A percentile compares a stretch with the other conserved stretches of the same genome.
Evolutionary conservation across 2,888 invertebrate species (phyloP).

Genomic region (Notocelia uddmanniana): DNA sequence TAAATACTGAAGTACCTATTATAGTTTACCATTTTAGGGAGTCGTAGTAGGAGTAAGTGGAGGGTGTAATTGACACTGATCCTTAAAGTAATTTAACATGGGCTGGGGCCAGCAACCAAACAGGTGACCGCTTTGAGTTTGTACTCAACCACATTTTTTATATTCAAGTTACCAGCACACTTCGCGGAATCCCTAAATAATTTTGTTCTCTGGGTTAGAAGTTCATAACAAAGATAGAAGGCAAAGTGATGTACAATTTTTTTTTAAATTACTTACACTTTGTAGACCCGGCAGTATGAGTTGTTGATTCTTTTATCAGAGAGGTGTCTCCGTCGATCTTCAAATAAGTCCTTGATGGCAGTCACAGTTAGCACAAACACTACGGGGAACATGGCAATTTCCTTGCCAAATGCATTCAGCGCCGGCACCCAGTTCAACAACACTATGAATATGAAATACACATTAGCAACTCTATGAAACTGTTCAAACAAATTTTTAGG

Average conservation of each 20-base stretch:
- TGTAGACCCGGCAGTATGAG: conserved; percentile 95
- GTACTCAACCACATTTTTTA: too few species aligned
- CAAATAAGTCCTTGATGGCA: conserved; percentile 97
- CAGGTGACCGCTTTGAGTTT: too few species aligned
- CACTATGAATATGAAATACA: conserved; percentile 99
- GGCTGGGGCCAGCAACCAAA: too few species aligned
- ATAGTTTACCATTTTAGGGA: too few species aligned
- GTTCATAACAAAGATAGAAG: not conserved
- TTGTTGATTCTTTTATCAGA: conserved; percentile 98
- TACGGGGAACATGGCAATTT: conserved; percentile 97
- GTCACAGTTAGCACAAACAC: conserved; percentile 97
- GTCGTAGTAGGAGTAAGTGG: too few species aligned
- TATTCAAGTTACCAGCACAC: too few species aligned
- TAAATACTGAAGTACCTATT: too few species aligned
- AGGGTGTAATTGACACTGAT: too few species aligned
- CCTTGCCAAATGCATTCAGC: conserved; percentile 97
- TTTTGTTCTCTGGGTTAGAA: not conserved
- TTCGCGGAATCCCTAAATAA: too few species aligned
- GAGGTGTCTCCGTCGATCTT: conserved; percentile 94
- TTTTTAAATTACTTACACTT: conserved; percentile 87
- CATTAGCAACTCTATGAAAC: conserved; percentile 98
- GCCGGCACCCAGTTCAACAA: conserved; percentile 98
- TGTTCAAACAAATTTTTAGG: conserved; percentile 98
- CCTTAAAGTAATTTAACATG: too few species aligned
- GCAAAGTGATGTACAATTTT: not conserved